phyloP scores from a whole-genome alignment of 2,113 vertebrate species.

The Epinephelus cyanopodus region DNA sequence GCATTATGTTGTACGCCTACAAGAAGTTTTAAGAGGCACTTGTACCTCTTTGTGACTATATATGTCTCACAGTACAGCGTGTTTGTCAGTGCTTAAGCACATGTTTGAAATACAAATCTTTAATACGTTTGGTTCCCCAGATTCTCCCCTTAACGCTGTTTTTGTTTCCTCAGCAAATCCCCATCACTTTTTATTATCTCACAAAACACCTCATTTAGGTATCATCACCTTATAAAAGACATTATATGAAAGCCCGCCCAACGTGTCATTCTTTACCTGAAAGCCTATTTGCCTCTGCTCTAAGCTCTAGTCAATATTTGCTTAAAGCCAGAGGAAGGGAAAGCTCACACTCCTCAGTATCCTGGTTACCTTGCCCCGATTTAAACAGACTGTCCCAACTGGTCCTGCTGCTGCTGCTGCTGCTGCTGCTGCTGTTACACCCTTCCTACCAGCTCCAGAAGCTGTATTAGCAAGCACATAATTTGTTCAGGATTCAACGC shows the following conservation, averaged over 20 bases:
- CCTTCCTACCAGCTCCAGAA: conserved; percentile 43
- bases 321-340: conserved; percentile 68
- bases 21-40: neutral
- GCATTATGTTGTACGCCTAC: neutral
- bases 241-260: conserved; percentile 47
- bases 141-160: neutral
- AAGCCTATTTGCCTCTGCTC: conserved; percentile 69
- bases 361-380: conserved; percentile 76
- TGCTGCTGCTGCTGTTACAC: conserved; percentile 60
- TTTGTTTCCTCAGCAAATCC: neutral
- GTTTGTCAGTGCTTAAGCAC: neutral
- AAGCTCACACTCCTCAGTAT: conserved; percentile 74
- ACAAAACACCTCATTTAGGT: neutral
- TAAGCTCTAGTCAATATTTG: conserved; percentile 81
- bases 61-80: neutral
- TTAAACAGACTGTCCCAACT: conserved; percentile 66
- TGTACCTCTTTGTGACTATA: neutral
- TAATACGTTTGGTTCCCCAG: neutral
- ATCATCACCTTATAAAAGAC: conserved; percentile 8
- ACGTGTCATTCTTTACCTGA: conserved; percentile 60
- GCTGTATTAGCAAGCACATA: neutral
- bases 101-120: neutral
- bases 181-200: neutral
- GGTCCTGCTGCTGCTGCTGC: conserved; percentile 65
- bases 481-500: conserved; percentile 41